A percentile compares a stretch with the other conserved stretches of the same genome.
These are phyloP conservation scores for Neolamprologus falcicula DNA, from an alignment of 2,113 vertebrate species.

Conservation along the genomic window DNA sequence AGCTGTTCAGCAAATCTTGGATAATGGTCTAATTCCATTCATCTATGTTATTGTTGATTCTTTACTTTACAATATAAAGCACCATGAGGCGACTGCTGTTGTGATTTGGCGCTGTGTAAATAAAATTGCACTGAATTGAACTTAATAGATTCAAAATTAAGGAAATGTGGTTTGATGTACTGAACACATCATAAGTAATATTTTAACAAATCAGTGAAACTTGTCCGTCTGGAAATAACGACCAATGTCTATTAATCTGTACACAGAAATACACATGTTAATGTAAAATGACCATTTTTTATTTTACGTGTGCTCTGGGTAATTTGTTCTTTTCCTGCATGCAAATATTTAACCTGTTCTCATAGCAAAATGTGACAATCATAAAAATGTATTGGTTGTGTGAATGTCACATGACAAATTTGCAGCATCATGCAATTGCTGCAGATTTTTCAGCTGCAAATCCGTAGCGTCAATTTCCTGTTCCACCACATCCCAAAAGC, in stretches of 20 bases:
- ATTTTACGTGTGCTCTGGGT: accelerated
- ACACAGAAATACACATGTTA: accelerated
- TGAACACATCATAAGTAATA: neutral
- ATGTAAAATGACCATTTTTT: neutral
- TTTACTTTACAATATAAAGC: neutral
- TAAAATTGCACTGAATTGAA: neutral
- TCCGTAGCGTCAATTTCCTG: neutral
- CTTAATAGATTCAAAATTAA: neutral
- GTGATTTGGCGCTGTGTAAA: neutral
- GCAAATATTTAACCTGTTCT: neutral
- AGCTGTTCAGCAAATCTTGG: neutral
- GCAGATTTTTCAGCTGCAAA: neutral
- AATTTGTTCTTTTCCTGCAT: neutral
- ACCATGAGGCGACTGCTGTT: neutral
- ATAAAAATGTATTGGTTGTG: neutral
- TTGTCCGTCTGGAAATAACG: accelerated
- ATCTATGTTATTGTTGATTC: neutral
- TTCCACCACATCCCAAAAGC: neutral
- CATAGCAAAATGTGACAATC: neutral
- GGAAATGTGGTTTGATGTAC: neutral
- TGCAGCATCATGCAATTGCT: neutral
- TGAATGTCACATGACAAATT: neutral
- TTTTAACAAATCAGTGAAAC: neutral
- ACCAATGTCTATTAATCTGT: neutral
- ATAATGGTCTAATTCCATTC: neutral